Evolutionary conservation across 2,888 invertebrate species (phyloP), one percentile per base, ranked within the genome.

Genomic region (Neria commutata): DNA sequence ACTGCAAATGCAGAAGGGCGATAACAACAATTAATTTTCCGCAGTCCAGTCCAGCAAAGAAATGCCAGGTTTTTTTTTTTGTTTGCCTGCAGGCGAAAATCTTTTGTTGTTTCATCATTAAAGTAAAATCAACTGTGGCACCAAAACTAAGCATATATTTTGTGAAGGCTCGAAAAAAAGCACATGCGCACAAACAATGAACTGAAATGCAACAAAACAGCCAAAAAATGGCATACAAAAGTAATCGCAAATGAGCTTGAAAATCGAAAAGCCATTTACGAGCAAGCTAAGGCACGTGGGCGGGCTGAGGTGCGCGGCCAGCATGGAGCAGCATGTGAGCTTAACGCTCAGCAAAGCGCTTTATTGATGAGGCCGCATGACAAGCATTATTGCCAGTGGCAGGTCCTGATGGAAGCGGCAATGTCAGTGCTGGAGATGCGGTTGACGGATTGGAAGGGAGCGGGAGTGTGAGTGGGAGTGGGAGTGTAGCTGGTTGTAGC

Each of bases 161-260:
- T n/a, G n/a, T 19, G 17, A 42, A 19, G 17, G 19, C 6, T n/a
- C n/a, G n/a, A n/a, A n/a, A n/a, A n/a, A n/a, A n/a, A n/a, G n/a
- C n/a, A n/a, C n/a, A n/a, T n/a, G 3, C 42, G 11, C 10, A 42
- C 17, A 42, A 11, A 11, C 19, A 19, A 11, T 19, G 19, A 42
- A 17, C 3, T 34, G 34, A 16, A 8, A 33, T 19, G 26, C 11
- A 26, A 3, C 49, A 24, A 26, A 49, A 29, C 29, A 29, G 34
- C 17, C 5, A 17, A n/a, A 23, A n/a, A n/a, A n/a, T n/a, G n/a
- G n/a, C n/a, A n/a, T n/a, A n/a, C n/a, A n/a, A n/a, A n/a, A n/a
- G n/a, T n/a, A n/a, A n/a, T n/a, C n/a, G n/a, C 34, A 33, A 19
- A 33, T 21, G 50, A 34, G 23, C 50, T 14, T 48, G 48, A 48